These are phyloP conservation scores for Panzeria rudis DNA, from an alignment of 2,888 invertebrate genomes.

Conservation along the genomic window DNA sequence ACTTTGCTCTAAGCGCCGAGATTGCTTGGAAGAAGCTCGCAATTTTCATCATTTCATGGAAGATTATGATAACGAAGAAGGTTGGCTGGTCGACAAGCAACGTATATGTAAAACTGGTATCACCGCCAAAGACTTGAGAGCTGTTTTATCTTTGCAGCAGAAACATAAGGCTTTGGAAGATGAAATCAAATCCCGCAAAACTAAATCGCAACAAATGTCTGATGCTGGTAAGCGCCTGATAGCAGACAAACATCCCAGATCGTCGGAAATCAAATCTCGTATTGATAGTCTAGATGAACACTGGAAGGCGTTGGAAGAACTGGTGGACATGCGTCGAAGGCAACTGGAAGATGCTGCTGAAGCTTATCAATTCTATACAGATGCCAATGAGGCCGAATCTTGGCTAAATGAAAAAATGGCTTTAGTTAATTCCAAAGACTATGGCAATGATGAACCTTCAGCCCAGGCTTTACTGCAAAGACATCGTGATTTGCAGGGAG, in stretches of 20 bases:
- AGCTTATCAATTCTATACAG: conserved; percentile 98
- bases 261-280: conserved; percentile 91
- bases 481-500: conserved; percentile 93
- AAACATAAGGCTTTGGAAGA: conserved; percentile 95
- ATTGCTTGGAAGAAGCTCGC: conserved; percentile 94
- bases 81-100: conserved; percentile 98
- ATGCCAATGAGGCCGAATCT: conserved; percentile 98
- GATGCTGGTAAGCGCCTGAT: conserved; percentile 89
- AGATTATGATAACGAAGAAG: conserved; percentile 98
- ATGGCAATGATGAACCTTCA: conserved; percentile 95
- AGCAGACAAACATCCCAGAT: conserved; percentile 91
- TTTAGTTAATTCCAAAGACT: conserved; percentile 94
- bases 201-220: conserved; percentile 88
- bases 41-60: conserved; percentile 97
- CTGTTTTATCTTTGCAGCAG: conserved; percentile 94
- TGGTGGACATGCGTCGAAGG: conserved; percentile 89
- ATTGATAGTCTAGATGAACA: conserved; percentile 91
- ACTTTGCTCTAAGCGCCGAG: conserved; percentile 87
- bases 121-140: conserved; percentile 95
- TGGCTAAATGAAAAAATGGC: conserved; percentile 99
- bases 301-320: conserved; percentile 94
- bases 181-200: conserved; percentile 90
- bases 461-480: conserved; percentile 94
- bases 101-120: conserved; percentile 96
- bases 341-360: conserved; percentile 94